phyloP scores from a whole-genome alignment of 1,140 invertebrate species.

The Battus philenor region DNA sequence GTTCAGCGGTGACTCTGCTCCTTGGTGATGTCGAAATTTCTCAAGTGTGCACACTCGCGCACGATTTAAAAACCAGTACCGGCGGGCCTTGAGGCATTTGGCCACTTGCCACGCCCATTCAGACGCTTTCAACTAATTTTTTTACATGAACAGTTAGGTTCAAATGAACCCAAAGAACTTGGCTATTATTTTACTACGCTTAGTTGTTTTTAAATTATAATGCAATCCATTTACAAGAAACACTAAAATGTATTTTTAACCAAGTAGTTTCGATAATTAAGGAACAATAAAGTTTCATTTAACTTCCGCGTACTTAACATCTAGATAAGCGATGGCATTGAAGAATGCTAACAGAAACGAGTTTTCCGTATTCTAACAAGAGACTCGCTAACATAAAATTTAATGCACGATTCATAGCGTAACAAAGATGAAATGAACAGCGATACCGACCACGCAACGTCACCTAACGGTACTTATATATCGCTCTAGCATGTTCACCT shows the following conservation, averaged over 20 bases:
- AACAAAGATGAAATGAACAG: slow-evolving; percentile 2
- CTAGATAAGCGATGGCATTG: slow-evolving; percentile 55
- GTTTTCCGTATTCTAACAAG: slow-evolving; percentile 36
- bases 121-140: slow-evolving; percentile 36
- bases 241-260: no score
- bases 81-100: slow-evolving; percentile 56
- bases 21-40: slow-evolving; percentile 48
- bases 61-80: slow-evolving; percentile 58
- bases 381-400: slow-evolving; percentile 1
- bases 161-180: slow-evolving; percentile 29
- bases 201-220: no score
- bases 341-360: slow-evolving; percentile 41
- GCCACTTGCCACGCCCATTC: slow-evolving; percentile 58
- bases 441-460: slow-evolving; percentile 25
- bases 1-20: slow-evolving; percentile 22
- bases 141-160: slow-evolving; percentile 25
- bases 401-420: slow-evolving; percentile 6
- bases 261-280: slow-evolving; percentile 36
- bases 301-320: slow-evolving; percentile 62
- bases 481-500: slow-evolving; percentile 24
- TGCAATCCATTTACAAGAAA: no score
- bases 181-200: slow-evolving; percentile 2
- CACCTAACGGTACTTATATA: slow-evolving; percentile 38
- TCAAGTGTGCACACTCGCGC: slow-evolving; percentile 44
- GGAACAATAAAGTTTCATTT: slow-evolving; percentile 42